These are phyloP conservation scores for Antechinus stuartii DNA, from an alignment of 2,113 vertebrate genomes.

Conservation along the genomic window DNA sequence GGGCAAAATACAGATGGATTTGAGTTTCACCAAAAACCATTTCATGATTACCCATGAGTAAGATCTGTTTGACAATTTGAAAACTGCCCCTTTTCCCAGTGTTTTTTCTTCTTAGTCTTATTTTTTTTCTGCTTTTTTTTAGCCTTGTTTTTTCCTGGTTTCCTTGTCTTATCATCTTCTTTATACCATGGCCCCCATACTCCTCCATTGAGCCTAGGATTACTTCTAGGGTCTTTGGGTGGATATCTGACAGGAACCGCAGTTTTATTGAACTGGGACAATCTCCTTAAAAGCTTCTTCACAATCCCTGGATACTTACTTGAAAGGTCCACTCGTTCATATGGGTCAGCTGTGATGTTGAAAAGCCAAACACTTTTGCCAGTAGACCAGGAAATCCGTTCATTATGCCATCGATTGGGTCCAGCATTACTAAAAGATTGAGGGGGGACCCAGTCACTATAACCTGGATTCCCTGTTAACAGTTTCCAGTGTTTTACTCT, in stretches of 20 bases:
- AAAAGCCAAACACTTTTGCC: slow-evolving; percentile 98
- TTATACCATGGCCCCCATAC: slow-evolving; percentile 98
- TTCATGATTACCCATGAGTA: slow-evolving; percentile 58
- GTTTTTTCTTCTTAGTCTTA: slow-evolving; percentile 84
- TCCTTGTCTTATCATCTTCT: slow-evolving; percentile 87
- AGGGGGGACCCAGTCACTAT: slow-evolving; percentile 97
- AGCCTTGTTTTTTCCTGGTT: slow-evolving; percentile 81
- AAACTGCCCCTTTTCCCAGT: slow-evolving; percentile 50
- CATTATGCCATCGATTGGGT: slow-evolving; percentile 93
- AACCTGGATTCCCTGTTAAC: slow-evolving; percentile 94
- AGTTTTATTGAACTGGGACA: slow-evolving; percentile 93
- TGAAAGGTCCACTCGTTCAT: slow-evolving; percentile 95
- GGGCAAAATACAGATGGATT: slow-evolving; percentile 23
- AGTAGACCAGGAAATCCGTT: slow-evolving; percentile 89
- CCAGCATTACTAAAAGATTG: slow-evolving; percentile 93
- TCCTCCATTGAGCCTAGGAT: slow-evolving; percentile 95
- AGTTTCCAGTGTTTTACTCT: slow-evolving; percentile 96
- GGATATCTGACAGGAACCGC: slow-evolving; percentile 96
- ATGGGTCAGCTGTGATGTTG: slow-evolving; percentile 96
- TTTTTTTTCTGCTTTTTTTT: slow-evolving; percentile 86
- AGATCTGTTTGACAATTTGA: slow-evolving; percentile 70
- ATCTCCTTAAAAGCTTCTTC: slow-evolving; percentile 90
- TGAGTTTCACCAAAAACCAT: slow-evolving; percentile 4
- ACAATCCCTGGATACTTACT: slow-evolving; percentile 90
- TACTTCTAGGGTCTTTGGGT: slow-evolving; percentile 94